A percentile compares a stretch with the other conserved stretches of the same genome.
Evolutionary conservation across 1,140 invertebrate genomes (phyloP).

Genomic region (Macrobrachium rosenbergii): DNA sequence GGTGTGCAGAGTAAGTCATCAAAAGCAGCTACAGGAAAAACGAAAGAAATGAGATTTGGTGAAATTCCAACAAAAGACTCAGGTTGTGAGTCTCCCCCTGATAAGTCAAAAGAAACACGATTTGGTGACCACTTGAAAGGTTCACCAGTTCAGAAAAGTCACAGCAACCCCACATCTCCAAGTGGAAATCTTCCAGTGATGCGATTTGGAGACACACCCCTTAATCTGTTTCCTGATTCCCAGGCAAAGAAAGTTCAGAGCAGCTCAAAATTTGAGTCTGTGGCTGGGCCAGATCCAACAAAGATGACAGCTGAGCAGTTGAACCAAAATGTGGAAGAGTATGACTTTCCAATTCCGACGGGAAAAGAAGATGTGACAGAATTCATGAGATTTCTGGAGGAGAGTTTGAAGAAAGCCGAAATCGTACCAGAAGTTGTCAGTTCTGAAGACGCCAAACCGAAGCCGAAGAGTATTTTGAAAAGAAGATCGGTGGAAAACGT

Average conservation of each 20-base stretch:
- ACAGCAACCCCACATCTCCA: background rate
- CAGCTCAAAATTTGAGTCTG: constrained; percentile 65
- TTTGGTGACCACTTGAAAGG: constrained; percentile 12
- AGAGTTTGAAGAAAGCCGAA: constrained; percentile 58
- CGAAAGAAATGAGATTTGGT: constrained; percentile 63
- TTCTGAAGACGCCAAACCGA: constrained; percentile 42
- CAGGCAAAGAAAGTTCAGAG: constrained; percentile 29
- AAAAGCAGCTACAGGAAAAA: constrained; percentile 48
- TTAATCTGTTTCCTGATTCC: constrained; percentile 52
- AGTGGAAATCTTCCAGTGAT: constrained; percentile 43
- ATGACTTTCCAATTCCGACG: constrained; percentile 65
- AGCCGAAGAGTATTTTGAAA: constrained; percentile 65
- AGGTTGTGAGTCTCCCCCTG: background rate
- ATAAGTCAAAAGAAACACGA: constrained; percentile 16
- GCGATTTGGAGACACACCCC: constrained; percentile 63
- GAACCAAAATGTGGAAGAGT: constrained; percentile 66
- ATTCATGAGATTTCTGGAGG: constrained; percentile 62
- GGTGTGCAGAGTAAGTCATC: constrained; percentile 54
- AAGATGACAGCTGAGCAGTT: constrained; percentile 65
- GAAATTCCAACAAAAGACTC: constrained; percentile 53
- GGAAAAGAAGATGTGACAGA: constrained; percentile 64
- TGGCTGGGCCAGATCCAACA: constrained; percentile 64
- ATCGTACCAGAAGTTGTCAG: constrained; percentile 61
- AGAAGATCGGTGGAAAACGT: constrained; percentile 64
- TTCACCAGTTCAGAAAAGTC: background rate